A percentile compares a stretch with the other conserved stretches of the same genome.
Conservation (phyloP, 1,140 invertebrate species). For the Drosophila orena region DNA sequence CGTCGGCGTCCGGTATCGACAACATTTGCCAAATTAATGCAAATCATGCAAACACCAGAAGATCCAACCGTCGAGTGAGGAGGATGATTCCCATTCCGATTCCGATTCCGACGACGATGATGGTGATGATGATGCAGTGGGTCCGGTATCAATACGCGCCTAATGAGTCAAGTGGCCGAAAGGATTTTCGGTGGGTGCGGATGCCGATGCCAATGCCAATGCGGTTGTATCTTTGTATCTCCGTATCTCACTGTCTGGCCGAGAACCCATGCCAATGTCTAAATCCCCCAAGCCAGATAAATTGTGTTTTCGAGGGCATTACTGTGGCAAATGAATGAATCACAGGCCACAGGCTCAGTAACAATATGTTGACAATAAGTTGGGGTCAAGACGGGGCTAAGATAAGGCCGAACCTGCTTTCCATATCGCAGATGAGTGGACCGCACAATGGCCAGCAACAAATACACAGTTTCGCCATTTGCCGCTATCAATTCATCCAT, state of each 20-base stretch:
- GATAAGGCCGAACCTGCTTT: slow-evolving; percentile 56
- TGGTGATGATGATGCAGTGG: slow-evolving; percentile 34
- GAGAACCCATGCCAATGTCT: slow-evolving; percentile 34
- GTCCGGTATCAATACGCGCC: slow-evolving; percentile 65
- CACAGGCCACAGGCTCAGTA: slow-evolving; percentile 30
- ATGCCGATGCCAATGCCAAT: slow-evolving; percentile 61
- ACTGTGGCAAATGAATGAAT: slow-evolving; percentile 76
- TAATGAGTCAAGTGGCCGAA: slow-evolving; percentile 81
- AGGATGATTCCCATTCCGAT: slow-evolving; percentile 1
- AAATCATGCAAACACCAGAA: slow-evolving; percentile 75
- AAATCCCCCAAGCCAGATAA: slow-evolving; percentile 73
- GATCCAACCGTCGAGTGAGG: slow-evolving; percentile 38
- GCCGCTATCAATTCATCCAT: slow-evolving; percentile 61
- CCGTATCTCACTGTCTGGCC: slow-evolving; percentile 28
- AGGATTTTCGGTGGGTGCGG: slow-evolving; percentile 77
- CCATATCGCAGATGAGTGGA: slow-evolving; percentile 56
- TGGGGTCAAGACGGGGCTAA: slow-evolving; percentile 56
- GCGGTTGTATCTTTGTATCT: slow-evolving; percentile 32
- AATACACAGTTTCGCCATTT: slow-evolving; percentile 63
- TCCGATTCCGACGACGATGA: slow-evolving; percentile 10
- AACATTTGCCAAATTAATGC: slow-evolving; percentile 83
- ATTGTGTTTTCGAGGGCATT: slow-evolving; percentile 65
- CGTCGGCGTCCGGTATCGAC: slow-evolving; percentile 72
- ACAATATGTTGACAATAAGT: slow-evolving; percentile 68
- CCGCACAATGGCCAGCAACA: slow-evolving; percentile 38